These are phyloP conservation scores for Anableps anableps DNA, from an alignment of 2,797 vertebrate genomes.

Conservation along the genomic window DNA sequence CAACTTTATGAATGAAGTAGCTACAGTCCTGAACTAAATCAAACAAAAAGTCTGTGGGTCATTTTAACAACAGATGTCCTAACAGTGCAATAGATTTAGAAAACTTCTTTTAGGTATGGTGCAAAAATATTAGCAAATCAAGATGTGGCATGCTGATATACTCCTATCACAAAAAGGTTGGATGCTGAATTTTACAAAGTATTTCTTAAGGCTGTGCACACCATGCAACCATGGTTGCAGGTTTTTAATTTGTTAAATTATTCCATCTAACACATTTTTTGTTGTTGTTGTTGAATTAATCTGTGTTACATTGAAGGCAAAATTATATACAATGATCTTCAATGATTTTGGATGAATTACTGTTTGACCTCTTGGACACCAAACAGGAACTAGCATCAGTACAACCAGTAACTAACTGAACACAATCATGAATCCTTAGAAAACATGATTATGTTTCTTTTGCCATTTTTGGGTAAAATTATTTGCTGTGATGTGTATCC, in stretches of 20 bases:
- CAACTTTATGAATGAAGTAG: too few species aligned
- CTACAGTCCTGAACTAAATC: too few species aligned
- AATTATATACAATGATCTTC: not conserved
- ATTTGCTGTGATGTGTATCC: not conserved
- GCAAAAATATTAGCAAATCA: too few species aligned
- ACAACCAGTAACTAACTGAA: not conserved
- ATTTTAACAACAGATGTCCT: too few species aligned
- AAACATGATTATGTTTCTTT: not conserved
- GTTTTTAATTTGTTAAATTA: not conserved
- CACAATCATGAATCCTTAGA: not conserved
- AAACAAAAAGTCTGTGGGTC: too few species aligned
- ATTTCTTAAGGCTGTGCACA: not conserved
- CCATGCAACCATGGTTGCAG: not conserved
- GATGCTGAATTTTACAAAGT: not conserved
- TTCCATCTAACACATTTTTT: too few species aligned
- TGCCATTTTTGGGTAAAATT: too few species aligned
- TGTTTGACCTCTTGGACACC: not conserved
- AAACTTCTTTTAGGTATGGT: too few species aligned
- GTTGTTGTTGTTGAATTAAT: not conserved
- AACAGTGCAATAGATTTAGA: too few species aligned
- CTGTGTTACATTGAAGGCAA: not conserved
- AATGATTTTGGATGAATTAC: too few species aligned
- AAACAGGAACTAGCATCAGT: not conserved
- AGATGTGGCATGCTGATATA: too few species aligned
- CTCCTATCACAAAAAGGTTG: too few species aligned